Base-by-base conservation (phyloP, 2,888 invertebrate species). In the Parnassius glacialis region DNA sequence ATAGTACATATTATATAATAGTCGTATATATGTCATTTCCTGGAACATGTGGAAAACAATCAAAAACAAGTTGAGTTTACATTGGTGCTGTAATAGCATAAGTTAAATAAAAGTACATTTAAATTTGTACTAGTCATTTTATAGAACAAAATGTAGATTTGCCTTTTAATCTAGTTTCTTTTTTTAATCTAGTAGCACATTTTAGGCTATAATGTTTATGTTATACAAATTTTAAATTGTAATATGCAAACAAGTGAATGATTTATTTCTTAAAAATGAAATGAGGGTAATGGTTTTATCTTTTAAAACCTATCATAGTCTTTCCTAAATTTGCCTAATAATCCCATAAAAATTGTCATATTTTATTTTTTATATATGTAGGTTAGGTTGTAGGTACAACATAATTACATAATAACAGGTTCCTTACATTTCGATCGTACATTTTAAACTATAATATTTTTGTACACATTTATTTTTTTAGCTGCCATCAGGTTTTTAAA, bases 61-160 rank as follows among this genome's bases (percentile, higher is more conserved):
- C 7, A 34, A 43, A 43, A 43, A 53, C 41, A 2, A 42, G 20
- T 56, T 52, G 52, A 45, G 58, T 45, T 52, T 45, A 52, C 25
- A 45, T 52, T 13, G 59, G 59, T 59, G 59, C 59, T 59, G 52
- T 16, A 48, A 13, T 50, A 20, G 3, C 13, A 13, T 50, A 50
- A 16, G 13, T 1, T n/a, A 11, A 45, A 45, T 34, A 34, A 34
- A 34, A 34, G 34, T 34, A 34, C 34, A 34, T 34, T 34, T 34
- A 34, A 34, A 34, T 34, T 34, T 34, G 34, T 34, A 34, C 34
- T 34, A 34, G 34, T 34, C 34, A 34, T 11, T 45, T 3, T 45
- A 45, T 12, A 45, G n/a, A n/a, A 45, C 45, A 45, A 45, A 45
- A 45, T 45, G 11, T 45, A n/a, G n/a, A 45, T 7, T 45, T 12